Base-by-base conservation (phyloP, 2,797 vertebrate species). In the Furcifer pardalis region DNA sequence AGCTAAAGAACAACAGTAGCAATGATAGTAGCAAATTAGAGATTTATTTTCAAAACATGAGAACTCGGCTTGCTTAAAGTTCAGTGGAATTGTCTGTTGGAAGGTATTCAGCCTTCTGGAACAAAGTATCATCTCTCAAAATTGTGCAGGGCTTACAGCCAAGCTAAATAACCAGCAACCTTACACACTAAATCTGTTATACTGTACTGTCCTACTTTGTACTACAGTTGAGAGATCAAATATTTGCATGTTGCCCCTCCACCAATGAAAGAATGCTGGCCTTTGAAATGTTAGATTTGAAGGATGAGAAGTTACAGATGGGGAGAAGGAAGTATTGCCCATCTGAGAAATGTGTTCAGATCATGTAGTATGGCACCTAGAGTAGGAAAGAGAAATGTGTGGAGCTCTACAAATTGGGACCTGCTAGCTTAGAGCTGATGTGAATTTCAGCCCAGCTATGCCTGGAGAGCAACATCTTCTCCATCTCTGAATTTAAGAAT, bases 41-140 rank as follows among this genome's bases (percentile, higher is more conserved):
- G 69, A 32, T 79, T 40, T 79, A 79, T 85, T 65, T 85, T 60
- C 62, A 75, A 56, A 80, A 9, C 62, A 59, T 13, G 62, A 80
- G 71, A 75, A 49, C 30, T 60, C 4, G 4, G 6, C 66, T 79
- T 73, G 59, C 69, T 79, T 80, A 74, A 74, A 79, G 66, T 40
- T 66, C 37, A 56, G 32, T 25, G 62, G 62, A 56, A 56, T 49
- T 79, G 52, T 42, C 52, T 69, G 21, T 37, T 72, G 56, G 52
- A 79, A 15, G 69, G 8, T 65, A 52, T 79, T 52, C 71, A 66
- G 77, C 60, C 68, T 7, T 52, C 32, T 63, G 68, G 71, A 66
- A 56, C 62, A 68, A 44, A 81, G 49, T 71, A 30, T 69, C 52
- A 44, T 42, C 65, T 84, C 65, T 84, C 63, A 76, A 4, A 77